Conservation (phyloP, 2,797 vertebrate species). For the Dipus sagitta region DNA sequence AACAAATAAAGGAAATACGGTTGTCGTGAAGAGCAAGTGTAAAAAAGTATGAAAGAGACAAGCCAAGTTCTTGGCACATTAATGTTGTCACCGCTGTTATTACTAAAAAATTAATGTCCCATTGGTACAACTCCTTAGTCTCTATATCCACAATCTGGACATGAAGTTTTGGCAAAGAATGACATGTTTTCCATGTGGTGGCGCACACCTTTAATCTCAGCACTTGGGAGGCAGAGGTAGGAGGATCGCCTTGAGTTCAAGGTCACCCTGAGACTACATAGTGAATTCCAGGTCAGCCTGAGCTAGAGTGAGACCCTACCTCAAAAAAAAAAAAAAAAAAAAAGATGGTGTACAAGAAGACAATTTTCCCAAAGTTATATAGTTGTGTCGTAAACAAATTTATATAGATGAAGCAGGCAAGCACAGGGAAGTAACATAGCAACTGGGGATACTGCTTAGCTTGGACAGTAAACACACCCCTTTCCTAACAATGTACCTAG, state of each 20-base stretch:
- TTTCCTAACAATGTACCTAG: too few species aligned
- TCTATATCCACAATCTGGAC: neutral
- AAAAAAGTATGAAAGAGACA: neutral
- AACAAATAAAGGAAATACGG: constrained; percentile 5
- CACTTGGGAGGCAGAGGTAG: too few species aligned
- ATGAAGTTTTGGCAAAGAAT: constrained; percentile 3
- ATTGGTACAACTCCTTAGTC: neutral
- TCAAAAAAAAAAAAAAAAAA: neutral
- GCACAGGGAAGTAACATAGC: too few species aligned
- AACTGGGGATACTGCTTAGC: too few species aligned
- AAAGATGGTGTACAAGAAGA: neutral
- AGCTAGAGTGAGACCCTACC: too few species aligned
- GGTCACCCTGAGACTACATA: too few species aligned
- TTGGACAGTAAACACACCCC: too few species aligned
- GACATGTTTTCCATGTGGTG: neutral
- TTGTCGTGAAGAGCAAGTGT: neutral
- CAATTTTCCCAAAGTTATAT: neutral
- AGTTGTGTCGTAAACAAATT: neutral
- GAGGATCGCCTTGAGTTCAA: too few species aligned
- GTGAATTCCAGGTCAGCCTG: too few species aligned
- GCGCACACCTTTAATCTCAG: too few species aligned
- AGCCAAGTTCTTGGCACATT: neutral
- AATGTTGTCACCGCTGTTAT: neutral
- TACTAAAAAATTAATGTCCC: neutral
- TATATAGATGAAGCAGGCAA: neutral